Evolutionary conservation across 2,797 vertebrate genomes (phyloP).

Genomic region (Micromesistius poutassou): DNA sequence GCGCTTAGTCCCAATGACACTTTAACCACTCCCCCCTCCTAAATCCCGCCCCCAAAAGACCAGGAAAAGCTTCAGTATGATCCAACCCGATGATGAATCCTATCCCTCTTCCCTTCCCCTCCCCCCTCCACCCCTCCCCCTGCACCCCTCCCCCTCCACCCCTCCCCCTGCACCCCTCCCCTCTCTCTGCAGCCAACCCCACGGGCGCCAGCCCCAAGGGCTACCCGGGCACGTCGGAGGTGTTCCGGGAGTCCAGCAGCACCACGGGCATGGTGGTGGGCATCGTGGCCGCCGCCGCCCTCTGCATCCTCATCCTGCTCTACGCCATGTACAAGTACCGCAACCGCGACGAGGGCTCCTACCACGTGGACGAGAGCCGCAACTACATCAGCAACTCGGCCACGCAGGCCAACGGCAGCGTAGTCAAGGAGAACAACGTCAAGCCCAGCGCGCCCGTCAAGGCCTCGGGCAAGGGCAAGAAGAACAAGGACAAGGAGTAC

Average conservation of each 20-base stretch:
- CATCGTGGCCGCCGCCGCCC: constrained; percentile 91
- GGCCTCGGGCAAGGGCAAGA: constrained; percentile 93
- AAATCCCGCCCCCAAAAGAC: not conserved
- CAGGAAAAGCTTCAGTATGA: no score
- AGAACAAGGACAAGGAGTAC: constrained; percentile 99
- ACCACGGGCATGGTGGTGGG: constrained; percentile 98
- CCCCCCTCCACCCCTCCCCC: constrained; percentile 28
- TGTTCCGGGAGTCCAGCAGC: constrained; percentile 93
- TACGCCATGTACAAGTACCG: constrained; percentile 99
- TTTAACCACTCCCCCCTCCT: no score
- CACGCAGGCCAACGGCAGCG: constrained; percentile 90
- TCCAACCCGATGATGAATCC: not conserved
- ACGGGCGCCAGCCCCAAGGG: constrained; percentile 83
- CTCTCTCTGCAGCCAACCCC: constrained; percentile 81
- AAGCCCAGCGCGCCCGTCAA: constrained; percentile 85
- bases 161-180: constrained; percentile 32
- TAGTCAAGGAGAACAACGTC: constrained; percentile 87
- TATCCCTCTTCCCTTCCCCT: constrained; percentile 39
- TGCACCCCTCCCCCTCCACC: constrained; percentile 3
- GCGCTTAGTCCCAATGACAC: not conserved
- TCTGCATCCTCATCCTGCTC: constrained; percentile 98
- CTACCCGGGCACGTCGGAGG: constrained; percentile 84
- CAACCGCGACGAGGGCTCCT: constrained; percentile 96
- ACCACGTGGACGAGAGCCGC: constrained; percentile 96
- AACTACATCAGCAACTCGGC: constrained; percentile 99